phyloP scores from a whole-genome alignment of 2,888 invertebrate species.

The Drosophila leonis region DNA sequence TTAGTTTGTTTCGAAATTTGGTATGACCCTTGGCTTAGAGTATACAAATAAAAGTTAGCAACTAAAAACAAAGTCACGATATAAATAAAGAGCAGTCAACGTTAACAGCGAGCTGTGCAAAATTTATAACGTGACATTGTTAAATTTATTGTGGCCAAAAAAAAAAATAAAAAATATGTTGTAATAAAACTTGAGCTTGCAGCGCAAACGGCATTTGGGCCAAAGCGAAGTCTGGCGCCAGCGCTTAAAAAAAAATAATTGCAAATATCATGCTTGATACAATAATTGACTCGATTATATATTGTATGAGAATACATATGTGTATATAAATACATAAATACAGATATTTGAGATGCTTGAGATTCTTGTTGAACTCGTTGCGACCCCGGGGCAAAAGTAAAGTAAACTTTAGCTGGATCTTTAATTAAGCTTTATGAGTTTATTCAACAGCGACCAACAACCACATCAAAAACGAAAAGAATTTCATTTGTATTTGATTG shows the following conservation, averaged over 20 bases:
- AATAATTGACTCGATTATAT: conserved; percentile 58
- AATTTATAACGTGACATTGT: conserved; percentile 81
- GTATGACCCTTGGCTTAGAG: background rate
- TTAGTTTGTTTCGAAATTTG: background rate
- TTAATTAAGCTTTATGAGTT: conserved; percentile 50
- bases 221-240: conserved; percentile 62
- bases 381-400: conserved; percentile 18
- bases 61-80: conserved; percentile 71
- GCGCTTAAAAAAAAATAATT: conserved; percentile 57
- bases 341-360: conserved; percentile 27
- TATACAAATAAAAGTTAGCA: conserved; percentile 61
- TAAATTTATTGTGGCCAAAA: conserved; percentile 70
- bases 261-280: conserved; percentile 57
- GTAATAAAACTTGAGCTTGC: conserved; percentile 60
- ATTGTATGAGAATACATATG: conserved; percentile 27
- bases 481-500: conserved; percentile 34
- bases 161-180: conserved; percentile 33
- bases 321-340: background rate
- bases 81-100: conserved; percentile 73
- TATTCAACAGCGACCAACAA: conserved; percentile 16
- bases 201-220: conserved; percentile 22
- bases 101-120: conserved; percentile 58
- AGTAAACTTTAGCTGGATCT: conserved; percentile 12
- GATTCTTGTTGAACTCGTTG: conserved; percentile 33
- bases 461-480: background rate